A percentile compares a stretch with the other conserved stretches of the same genome.
These are phyloP conservation scores for Alentia gelatinosa DNA, from an alignment of 2,888 invertebrate species.

Conservation along the genomic window DNA sequence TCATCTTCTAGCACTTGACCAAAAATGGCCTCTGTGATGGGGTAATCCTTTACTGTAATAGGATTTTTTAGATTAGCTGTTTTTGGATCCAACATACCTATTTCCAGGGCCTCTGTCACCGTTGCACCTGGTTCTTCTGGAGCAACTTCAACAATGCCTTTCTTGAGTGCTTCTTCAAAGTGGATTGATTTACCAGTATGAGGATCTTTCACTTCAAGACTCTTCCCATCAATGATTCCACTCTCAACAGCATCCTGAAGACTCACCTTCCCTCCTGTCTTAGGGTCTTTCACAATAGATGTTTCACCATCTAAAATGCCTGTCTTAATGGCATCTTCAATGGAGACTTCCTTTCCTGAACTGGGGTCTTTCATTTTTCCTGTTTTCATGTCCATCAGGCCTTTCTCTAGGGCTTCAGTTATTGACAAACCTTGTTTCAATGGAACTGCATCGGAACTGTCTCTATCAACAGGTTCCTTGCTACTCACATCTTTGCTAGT, in stretches of 20 bases:
- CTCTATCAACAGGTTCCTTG: neutral
- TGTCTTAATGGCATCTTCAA: slow-evolving; percentile 4
- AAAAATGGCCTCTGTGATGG: slow-evolving; percentile 88
- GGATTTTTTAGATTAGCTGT: slow-evolving; percentile 80
- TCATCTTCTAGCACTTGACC: slow-evolving; percentile 78
- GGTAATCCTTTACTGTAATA: slow-evolving; percentile 89
- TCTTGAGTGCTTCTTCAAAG: too few relatives aligned
- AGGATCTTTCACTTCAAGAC: too few relatives aligned
- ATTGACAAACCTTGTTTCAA: too few relatives aligned
- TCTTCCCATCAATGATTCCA: too few relatives aligned
- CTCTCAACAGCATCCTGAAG: too few relatives aligned
- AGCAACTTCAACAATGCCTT: too few relatives aligned
- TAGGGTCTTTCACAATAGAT: slow-evolving; percentile 92
- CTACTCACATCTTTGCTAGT: neutral
- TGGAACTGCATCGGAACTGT: neutral
- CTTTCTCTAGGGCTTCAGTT: too few relatives aligned
- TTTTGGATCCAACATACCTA: slow-evolving; percentile 83
- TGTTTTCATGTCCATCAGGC: too few relatives aligned
- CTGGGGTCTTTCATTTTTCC: too few relatives aligned
- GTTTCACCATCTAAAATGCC: slow-evolving; percentile 80
- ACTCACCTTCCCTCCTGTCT: slow-evolving; percentile 72
- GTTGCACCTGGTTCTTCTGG: slow-evolving; percentile 55
- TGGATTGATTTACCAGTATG: too few relatives aligned
- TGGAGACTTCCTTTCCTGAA: neutral
- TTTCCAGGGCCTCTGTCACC: slow-evolving; percentile 93